phyloP scores from a whole-genome alignment of 2,888 invertebrate species.

The Dorcus hopei region DNA sequence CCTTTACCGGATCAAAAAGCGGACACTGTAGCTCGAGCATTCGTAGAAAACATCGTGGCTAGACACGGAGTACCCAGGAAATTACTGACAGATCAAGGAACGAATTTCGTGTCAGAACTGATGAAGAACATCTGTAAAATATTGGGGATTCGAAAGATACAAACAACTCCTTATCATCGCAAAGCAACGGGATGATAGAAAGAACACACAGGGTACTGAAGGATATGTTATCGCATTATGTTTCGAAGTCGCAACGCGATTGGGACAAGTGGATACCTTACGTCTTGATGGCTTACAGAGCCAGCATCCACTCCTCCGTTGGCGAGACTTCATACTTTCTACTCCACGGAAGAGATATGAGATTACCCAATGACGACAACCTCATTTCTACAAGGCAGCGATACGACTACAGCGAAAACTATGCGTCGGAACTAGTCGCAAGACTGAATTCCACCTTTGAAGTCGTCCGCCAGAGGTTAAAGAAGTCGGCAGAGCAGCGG shows the following conservation, averaged over 20 bases:
- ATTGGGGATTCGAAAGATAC: constrained; percentile 28
- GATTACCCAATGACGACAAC: no score
- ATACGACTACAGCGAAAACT: no score
- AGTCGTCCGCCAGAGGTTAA: no score
- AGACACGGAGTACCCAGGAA: constrained; percentile 30
- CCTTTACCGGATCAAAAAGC: constrained; percentile 31
- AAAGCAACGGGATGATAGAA: constrained; percentile 35
- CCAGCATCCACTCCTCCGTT: constrained; percentile 21
- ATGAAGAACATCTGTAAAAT: constrained; percentile 28
- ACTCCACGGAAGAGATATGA: no score
- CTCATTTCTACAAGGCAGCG: no score
- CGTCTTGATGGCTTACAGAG: constrained; percentile 28
- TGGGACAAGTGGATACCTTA: constrained; percentile 35
- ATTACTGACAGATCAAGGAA: constrained; percentile 33
- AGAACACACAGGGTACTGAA: constrained; percentile 32
- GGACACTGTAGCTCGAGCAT: constrained; percentile 8
- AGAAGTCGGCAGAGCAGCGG: no score
- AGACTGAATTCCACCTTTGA: no score
- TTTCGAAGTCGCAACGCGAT: constrained; percentile 23
- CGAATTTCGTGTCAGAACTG: constrained; percentile 31
- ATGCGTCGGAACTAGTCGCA: no score
- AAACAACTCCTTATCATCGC: constrained; percentile 17
- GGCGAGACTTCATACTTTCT: constrained; percentile 26
- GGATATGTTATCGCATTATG: constrained; percentile 31
- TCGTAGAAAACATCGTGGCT: constrained; percentile 25